These are phyloP conservation scores for Menura novaehollandiae DNA, from an alignment of 2,113 vertebrate genomes.

Conservation along the genomic window DNA sequence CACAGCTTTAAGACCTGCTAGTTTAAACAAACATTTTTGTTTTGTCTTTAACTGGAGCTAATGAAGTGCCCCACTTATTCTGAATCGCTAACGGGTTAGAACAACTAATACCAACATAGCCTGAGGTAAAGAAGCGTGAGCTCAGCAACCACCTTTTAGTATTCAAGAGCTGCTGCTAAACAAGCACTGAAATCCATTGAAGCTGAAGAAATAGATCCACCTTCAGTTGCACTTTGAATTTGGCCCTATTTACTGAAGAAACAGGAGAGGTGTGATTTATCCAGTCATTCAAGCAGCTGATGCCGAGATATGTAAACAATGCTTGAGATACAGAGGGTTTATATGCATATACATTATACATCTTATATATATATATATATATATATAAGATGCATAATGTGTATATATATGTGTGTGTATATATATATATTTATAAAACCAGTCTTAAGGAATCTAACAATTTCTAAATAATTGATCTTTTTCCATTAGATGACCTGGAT, in stretches of 20 bases:
- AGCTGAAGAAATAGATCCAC: constrained; percentile 37
- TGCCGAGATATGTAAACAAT: background rate
- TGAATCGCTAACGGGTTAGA: constrained; percentile 55
- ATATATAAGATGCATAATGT: no score
- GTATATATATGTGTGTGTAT: no score
- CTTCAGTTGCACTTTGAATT: background rate
- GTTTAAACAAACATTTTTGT: constrained; percentile 65
- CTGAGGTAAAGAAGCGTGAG: constrained; percentile 48
- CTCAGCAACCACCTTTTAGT: constrained; percentile 34
- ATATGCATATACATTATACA: background rate
- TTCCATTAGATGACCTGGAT: background rate
- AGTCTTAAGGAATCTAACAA: background rate
- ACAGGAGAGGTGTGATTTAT: background rate
- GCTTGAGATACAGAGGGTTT: background rate
- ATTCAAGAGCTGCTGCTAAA: constrained; percentile 41
- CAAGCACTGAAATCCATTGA: background rate
- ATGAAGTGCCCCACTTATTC: constrained; percentile 53
- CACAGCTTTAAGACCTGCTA: constrained; percentile 24
- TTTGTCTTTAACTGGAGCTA: constrained; percentile 60
- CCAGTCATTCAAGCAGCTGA: background rate
- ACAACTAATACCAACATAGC: constrained; percentile 57
- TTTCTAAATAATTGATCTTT: background rate
- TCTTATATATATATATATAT: background rate
- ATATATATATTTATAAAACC: no score
- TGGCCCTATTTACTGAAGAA: background rate